A percentile compares a stretch with the other conserved stretches of the same genome.
These are phyloP conservation scores for Melanotaenia nigrans DNA, from an alignment of 2,797 vertebrate genomes.

Conservation along the genomic window DNA sequence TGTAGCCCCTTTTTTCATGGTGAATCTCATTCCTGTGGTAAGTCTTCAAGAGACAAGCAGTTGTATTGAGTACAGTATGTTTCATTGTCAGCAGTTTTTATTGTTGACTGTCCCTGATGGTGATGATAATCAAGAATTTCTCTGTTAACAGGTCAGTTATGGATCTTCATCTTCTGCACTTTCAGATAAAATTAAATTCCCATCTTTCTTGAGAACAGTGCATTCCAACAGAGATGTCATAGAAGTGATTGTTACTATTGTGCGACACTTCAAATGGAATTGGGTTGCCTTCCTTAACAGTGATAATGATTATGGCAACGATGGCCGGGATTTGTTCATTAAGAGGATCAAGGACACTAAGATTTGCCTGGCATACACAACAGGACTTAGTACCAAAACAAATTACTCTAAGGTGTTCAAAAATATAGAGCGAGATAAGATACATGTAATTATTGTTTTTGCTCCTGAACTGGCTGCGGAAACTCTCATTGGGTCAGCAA, in stretches of 20 bases:
- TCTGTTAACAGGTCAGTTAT: slow-evolving; percentile 74
- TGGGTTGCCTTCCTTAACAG: slow-evolving; percentile 87
- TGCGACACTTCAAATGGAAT: slow-evolving; percentile 83
- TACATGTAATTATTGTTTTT: slow-evolving; percentile 82
- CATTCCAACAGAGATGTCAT: slow-evolving; percentile 79
- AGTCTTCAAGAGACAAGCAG: neutral
- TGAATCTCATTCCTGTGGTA: slow-evolving; percentile 77
- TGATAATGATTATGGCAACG: slow-evolving; percentile 70
- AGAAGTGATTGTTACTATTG: slow-evolving; percentile 77
- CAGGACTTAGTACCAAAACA: slow-evolving; percentile 19
- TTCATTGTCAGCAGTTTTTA: slow-evolving; percentile 40
- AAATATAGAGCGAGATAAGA: slow-evolving; percentile 58
- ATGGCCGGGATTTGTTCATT: slow-evolving; percentile 70
- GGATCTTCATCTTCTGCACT: slow-evolving; percentile 67
- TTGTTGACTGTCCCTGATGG: neutral
- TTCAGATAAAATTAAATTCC: slow-evolving; percentile 61
- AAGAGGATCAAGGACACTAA: slow-evolving; percentile 46
- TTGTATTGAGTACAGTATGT: neutral
- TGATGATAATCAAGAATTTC: neutral
- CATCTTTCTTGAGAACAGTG: slow-evolving; percentile 85
- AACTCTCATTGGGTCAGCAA: slow-evolving; percentile 77
- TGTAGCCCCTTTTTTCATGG: slow-evolving; percentile 72
- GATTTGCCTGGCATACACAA: slow-evolving; percentile 83
- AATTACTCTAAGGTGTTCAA: slow-evolving; percentile 64
- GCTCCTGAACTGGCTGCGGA: slow-evolving; percentile 28